phyloP scores from a whole-genome alignment of 2,888 invertebrate genomes.

The Chrysopilus asiliformis region DNA sequence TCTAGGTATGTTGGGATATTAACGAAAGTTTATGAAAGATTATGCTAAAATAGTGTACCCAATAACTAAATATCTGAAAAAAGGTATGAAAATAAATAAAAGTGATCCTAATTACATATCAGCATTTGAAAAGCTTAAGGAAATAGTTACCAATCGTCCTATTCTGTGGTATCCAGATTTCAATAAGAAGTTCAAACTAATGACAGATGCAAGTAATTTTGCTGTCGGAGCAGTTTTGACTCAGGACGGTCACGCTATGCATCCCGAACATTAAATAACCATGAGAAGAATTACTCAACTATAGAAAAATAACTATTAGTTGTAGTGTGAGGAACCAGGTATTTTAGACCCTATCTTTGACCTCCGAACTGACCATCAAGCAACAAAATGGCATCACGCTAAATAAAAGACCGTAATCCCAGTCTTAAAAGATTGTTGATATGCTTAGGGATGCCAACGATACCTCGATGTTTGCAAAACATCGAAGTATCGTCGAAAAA shows the following conservation, averaged over 20 bases:
- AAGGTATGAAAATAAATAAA: neutral
- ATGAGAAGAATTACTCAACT: conserved; percentile 17
- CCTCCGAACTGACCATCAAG: conserved; percentile 14
- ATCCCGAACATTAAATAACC: conserved; percentile 14
- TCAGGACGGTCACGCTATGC: conserved; percentile 19
- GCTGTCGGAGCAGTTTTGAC: too few relatives aligned
- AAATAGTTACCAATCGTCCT: conserved; percentile 5
- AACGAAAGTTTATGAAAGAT: conserved; percentile 3
- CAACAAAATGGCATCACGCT: conserved; percentile 14
- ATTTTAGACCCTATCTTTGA: conserved; percentile 23
- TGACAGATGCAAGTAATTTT: conserved; percentile 14
- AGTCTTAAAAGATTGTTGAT: conserved; percentile 13
- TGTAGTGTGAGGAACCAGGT: conserved; percentile 23
- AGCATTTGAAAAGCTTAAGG: conserved; percentile 1
- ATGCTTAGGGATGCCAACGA: too few relatives aligned
- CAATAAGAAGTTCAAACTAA: conserved; percentile 12
- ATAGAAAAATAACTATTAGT: conserved; percentile 25
- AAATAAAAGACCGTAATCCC: conserved; percentile 14
- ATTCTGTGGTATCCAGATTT: conserved; percentile 14
- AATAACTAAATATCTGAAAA: too few relatives aligned
- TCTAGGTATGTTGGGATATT: neutral
- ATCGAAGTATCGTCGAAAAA: too few relatives aligned
- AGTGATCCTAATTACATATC: conserved; percentile 1
- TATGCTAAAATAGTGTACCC: too few relatives aligned
- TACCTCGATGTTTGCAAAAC: too few relatives aligned